These are phyloP conservation scores for Daphoenositta chrysoptera DNA, from an alignment of 2,113 vertebrate genomes.

Conservation along the genomic window DNA sequence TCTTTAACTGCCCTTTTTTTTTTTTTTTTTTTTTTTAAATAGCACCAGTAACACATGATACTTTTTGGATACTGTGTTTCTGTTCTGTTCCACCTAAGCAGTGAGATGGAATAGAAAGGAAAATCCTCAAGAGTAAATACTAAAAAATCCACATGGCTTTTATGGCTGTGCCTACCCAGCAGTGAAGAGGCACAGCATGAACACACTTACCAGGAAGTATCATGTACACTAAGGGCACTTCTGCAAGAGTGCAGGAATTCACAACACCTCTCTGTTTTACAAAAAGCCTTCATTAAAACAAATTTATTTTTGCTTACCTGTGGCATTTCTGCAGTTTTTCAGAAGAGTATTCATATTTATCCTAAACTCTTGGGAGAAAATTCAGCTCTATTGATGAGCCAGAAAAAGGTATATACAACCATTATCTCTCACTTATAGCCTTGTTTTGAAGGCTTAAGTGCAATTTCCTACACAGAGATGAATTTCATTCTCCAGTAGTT, in stretches of 20 bases:
- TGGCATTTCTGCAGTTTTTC: background rate
- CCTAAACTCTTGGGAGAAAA: background rate
- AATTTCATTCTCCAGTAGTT: conserved; percentile 28
- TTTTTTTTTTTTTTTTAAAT: background rate
- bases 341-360: background rate
- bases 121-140: background rate
- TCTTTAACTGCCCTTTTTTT: background rate
- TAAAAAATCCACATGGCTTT: background rate
- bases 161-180: background rate
- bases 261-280: background rate
- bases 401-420: background rate
- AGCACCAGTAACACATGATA: background rate
- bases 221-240: background rate
- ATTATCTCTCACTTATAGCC: background rate
- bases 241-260: background rate
- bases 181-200: background rate
- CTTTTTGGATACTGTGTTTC: background rate
- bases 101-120: background rate
- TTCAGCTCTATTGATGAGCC: background rate
- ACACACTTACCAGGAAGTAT: background rate
- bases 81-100: background rate
- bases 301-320: background rate
- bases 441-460: conserved; percentile 44
- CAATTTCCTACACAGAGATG: background rate
- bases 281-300: background rate